A percentile compares a stretch with the other conserved stretches of the same genome.
phyloP scores from a whole-genome alignment of 2,888 invertebrate genomes.

The Tholera decimalis region DNA sequence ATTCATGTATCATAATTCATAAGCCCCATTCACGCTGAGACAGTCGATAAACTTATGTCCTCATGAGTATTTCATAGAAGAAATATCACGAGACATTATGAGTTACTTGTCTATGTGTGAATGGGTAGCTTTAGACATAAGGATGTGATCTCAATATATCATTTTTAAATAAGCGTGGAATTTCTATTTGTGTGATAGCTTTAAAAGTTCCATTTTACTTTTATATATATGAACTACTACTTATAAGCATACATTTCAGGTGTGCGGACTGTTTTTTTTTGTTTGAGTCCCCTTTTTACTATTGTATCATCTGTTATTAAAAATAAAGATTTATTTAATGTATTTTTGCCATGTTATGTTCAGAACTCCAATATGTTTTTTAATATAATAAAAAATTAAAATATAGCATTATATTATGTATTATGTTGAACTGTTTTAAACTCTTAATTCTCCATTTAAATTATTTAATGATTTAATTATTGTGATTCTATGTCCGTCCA shows the following conservation, averaged over 20 bases:
- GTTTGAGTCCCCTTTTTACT: conserved; percentile 9
- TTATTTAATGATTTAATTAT: conserved; percentile 55
- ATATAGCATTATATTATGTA: conserved; percentile 24
- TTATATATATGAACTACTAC: conserved; percentile 23
- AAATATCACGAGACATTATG: conserved; percentile 12
- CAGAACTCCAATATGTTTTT: conserved; percentile 2
- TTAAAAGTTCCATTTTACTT: conserved; percentile 55
- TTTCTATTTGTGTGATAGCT: conserved; percentile 65
- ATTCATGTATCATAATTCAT: conserved; percentile 53
- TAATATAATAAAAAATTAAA: not conserved
- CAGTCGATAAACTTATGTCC: conserved; percentile 1
- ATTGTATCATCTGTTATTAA: not conserved
- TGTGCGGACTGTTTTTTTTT: conserved; percentile 15
- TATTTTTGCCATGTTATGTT: not conserved
- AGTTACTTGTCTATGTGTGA: conserved; percentile 37
- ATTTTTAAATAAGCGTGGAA: conserved; percentile 62
- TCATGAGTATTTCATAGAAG: conserved; percentile 5
- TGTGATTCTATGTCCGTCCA: conserved; percentile 70
- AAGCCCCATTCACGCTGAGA: conserved; percentile 52
- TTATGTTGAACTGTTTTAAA: conserved; percentile 8
- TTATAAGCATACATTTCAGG: conserved; percentile 23
- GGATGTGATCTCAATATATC: conserved; percentile 83
- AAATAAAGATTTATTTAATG: not conserved
- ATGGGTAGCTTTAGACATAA: conserved; percentile 64
- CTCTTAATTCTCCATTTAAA: conserved; percentile 20